These are phyloP conservation scores for Mamestra configurata DNA, from an alignment of 1,140 invertebrate genomes.

Conservation along the genomic window DNA sequence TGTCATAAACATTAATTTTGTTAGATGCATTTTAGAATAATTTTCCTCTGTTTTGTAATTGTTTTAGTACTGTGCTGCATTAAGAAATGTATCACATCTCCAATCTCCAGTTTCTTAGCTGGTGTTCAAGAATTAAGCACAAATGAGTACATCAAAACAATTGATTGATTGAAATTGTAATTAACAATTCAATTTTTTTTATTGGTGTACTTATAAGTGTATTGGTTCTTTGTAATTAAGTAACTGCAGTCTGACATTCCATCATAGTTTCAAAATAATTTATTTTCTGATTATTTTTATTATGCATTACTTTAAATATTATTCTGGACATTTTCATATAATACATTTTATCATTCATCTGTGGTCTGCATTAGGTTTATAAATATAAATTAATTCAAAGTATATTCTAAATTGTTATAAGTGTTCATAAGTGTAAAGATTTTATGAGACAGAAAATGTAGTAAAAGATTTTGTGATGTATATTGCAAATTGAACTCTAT, in stretches of 20 bases:
- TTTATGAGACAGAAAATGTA: conserved; percentile 76
- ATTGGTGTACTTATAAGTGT: conserved; percentile 38
- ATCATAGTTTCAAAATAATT: conserved; percentile 44
- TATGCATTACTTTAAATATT: conserved; percentile 15
- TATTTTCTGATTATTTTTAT: conserved; percentile 50
- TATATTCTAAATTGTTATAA: conserved; percentile 87
- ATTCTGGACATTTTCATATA: conserved; percentile 41
- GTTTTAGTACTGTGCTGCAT: background rate
- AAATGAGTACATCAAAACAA: conserved; percentile 34
- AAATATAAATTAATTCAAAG: conserved; percentile 68
- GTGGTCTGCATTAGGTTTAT: conserved; percentile 75
- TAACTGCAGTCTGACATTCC: conserved; percentile 55
- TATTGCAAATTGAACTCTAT: conserved; percentile 68
- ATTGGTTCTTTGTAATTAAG: conserved; percentile 25
- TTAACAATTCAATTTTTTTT: conserved; percentile 17
- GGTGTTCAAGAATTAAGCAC: conserved; percentile 29
- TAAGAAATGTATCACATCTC: conserved; percentile 12
- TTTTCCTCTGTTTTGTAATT: background rate
- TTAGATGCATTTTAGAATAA: conserved; percentile 17
- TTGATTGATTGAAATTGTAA: conserved; percentile 1
- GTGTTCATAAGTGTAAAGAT: conserved; percentile 85
- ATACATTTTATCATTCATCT: conserved; percentile 51
- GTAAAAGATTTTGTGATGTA: conserved; percentile 64
- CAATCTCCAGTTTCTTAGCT: conserved; percentile 27
- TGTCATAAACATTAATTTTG: conserved; percentile 1